These are phyloP conservation scores for Murina feae DNA, from an alignment of 2,113 vertebrate genomes.

Conservation along the genomic window DNA sequence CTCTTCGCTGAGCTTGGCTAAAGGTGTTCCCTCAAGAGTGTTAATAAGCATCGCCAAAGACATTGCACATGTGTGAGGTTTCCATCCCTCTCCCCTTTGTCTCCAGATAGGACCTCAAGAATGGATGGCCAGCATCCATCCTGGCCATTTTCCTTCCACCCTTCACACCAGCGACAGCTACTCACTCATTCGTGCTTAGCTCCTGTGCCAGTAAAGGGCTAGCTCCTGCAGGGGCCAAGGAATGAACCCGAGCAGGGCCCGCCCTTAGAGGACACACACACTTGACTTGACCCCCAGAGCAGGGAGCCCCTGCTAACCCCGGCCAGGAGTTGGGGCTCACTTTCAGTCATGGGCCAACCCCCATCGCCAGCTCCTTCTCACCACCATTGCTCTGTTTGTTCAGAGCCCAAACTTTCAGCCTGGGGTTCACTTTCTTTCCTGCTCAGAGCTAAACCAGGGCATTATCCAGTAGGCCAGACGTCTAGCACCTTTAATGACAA, in stretches of 20 bases:
- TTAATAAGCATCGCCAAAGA: not conserved
- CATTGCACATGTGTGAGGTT: not conserved
- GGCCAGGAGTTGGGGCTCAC: not conserved
- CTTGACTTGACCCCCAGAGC: not conserved
- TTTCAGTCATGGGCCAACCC: not conserved
- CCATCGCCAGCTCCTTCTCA: not conserved
- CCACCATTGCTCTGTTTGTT: not conserved
- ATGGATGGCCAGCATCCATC: not conserved
- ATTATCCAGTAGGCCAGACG: conserved; percentile 46
- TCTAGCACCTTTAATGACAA: conserved; percentile 66
- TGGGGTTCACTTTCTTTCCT: conserved; percentile 58
- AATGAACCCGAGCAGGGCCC: not conserved
- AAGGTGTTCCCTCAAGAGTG: conserved; percentile 15
- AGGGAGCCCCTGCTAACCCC: not conserved
- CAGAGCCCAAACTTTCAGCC: not conserved
- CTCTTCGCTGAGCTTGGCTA: conserved; percentile 3
- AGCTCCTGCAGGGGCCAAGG: not conserved
- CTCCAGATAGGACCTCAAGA: not conserved
- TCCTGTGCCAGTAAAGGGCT: not conserved
- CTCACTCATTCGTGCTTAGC: not conserved
- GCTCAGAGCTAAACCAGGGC: conserved; percentile 51
- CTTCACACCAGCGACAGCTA: not conserved
- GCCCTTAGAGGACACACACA: not conserved
- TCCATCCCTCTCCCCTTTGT: not conserved
- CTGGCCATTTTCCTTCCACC: not conserved